Evolutionary conservation across 2,888 invertebrate genomes (phyloP).

Genomic region (Caenorhabditis macrosperma): DNA sequence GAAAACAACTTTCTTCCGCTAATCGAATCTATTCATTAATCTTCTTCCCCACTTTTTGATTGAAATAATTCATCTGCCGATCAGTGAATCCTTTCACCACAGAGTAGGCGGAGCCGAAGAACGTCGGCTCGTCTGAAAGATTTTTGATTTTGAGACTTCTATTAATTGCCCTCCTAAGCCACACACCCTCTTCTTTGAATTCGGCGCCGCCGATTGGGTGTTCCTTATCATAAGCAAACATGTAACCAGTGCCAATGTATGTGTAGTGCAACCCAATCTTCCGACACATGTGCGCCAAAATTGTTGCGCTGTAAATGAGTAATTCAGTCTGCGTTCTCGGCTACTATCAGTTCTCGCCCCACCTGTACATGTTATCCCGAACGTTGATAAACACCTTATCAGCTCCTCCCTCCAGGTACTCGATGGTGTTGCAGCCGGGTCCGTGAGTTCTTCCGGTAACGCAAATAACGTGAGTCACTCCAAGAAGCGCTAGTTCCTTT

Average conservation of each 20-base stretch:
- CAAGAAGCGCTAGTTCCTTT: constrained; percentile 70
- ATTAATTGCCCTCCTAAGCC: not conserved
- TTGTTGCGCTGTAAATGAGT: constrained; percentile 65
- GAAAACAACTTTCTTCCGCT: constrained; percentile 3
- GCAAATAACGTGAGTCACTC: constrained; percentile 79
- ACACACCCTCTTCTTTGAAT: constrained; percentile 73
- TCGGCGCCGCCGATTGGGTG: constrained; percentile 76
- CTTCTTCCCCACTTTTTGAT: constrained; percentile 52
- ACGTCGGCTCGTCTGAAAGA: constrained; percentile 75
- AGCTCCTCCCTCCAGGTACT: constrained; percentile 78
- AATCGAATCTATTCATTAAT: not conserved
- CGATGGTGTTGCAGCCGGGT: constrained; percentile 75
- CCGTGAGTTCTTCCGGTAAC: constrained; percentile 77
- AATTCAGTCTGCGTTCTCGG: not conserved
- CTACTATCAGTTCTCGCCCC: not conserved
- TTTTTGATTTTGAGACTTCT: not conserved
- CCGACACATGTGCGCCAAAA: constrained; percentile 73
- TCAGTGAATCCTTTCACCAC: constrained; percentile 79
- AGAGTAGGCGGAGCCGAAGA: constrained; percentile 79
- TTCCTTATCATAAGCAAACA: constrained; percentile 78
- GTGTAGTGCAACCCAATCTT: constrained; percentile 77
- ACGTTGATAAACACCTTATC: constrained; percentile 77
- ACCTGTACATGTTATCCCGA: constrained; percentile 78
- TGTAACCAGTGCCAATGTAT: constrained; percentile 80
- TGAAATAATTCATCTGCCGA: constrained; percentile 69